Percentiles rank a stretch among this genome's conserved stretches.
phyloP scores from a whole-genome alignment of 2,888 invertebrate species.

The Lycia hirtaria region DNA sequence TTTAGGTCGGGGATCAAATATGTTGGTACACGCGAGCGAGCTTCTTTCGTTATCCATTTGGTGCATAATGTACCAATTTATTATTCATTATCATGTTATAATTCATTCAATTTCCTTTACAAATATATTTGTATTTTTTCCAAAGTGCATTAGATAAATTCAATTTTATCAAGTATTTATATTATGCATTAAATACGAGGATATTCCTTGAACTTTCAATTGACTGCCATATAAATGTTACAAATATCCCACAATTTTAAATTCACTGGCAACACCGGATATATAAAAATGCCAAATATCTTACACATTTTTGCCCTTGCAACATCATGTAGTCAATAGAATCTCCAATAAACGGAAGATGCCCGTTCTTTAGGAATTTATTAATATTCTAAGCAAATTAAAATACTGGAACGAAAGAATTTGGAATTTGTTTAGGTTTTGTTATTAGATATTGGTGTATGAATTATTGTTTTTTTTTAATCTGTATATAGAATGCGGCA shows the following conservation, averaged over 20 bases:
- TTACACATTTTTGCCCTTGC: constrained; percentile 39
- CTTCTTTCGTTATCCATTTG: too few species aligned
- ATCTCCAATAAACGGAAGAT: constrained; percentile 37
- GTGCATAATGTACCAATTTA: too few species aligned
- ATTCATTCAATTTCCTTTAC: too few species aligned
- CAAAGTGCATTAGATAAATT: background rate
- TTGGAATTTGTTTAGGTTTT: constrained; percentile 36
- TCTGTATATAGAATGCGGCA: constrained; percentile 91
- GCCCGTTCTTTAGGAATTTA: constrained; percentile 42
- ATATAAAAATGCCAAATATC: constrained; percentile 38
- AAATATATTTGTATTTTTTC: too few species aligned
- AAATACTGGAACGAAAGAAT: constrained; percentile 38
- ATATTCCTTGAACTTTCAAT: constrained; percentile 56
- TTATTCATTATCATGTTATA: too few species aligned
- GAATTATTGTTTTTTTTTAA: constrained; percentile 59
- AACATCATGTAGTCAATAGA: constrained; percentile 40
- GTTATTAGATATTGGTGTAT: constrained; percentile 20
- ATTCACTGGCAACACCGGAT: constrained; percentile 27
- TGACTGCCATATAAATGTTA: constrained; percentile 31
- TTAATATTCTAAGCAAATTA: constrained; percentile 45
- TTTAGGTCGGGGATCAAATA: too few species aligned
- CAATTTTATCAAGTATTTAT: constrained; percentile 7
- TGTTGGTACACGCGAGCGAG: too few species aligned
- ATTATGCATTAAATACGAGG: constrained; percentile 66
- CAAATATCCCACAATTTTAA: constrained; percentile 6